Evolutionary conservation across 2,888 invertebrate species (phyloP).

Genomic region (Drosophila atroscutellata): DNA sequence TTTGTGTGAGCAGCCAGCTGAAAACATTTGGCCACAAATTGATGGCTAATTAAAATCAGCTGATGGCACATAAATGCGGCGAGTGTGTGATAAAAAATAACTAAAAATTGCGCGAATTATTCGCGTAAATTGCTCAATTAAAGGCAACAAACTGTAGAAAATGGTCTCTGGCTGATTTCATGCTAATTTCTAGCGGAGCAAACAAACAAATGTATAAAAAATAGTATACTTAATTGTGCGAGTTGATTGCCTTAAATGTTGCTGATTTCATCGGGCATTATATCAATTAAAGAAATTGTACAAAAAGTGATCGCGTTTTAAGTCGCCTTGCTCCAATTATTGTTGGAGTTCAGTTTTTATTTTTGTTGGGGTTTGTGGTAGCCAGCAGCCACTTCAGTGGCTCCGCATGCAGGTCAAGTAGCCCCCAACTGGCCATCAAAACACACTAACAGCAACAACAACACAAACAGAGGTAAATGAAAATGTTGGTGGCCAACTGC

Average conservation of each 20-base stretch:
- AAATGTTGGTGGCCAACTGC: conserved; percentile 46
- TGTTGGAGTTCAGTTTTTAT: conserved; percentile 27
- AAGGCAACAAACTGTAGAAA: conserved; percentile 35
- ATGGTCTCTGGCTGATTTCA: conserved; percentile 54
- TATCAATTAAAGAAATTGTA: conserved; percentile 70
- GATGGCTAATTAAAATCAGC: conserved; percentile 55
- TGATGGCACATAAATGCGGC: conserved; percentile 44
- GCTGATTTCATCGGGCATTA: conserved; percentile 58
- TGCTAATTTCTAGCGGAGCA: conserved; percentile 59
- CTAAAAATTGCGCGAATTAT: conserved; percentile 29
- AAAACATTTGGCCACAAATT: conserved; percentile 48
- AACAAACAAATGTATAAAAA: conserved; percentile 2
- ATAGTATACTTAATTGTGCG: conserved; percentile 62
- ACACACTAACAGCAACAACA: conserved; percentile 11
- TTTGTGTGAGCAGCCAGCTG: conserved; percentile 18
- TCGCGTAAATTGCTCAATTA: conserved; percentile 43
- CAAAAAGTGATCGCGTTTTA: conserved; percentile 40
- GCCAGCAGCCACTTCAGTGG: conserved; percentile 44
- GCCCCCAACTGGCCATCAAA: conserved; percentile 44
- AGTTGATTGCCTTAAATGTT: conserved; percentile 76
- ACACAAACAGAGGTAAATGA: conserved; percentile 57
- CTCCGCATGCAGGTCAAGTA: conserved; percentile 69
- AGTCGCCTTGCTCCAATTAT: conserved; percentile 66
- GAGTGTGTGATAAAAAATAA: conserved; percentile 32
- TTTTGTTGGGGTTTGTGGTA: conserved; percentile 10